Conservation (phyloP, 2,888 invertebrate species). For the Notocelia uddmanniana region DNA sequence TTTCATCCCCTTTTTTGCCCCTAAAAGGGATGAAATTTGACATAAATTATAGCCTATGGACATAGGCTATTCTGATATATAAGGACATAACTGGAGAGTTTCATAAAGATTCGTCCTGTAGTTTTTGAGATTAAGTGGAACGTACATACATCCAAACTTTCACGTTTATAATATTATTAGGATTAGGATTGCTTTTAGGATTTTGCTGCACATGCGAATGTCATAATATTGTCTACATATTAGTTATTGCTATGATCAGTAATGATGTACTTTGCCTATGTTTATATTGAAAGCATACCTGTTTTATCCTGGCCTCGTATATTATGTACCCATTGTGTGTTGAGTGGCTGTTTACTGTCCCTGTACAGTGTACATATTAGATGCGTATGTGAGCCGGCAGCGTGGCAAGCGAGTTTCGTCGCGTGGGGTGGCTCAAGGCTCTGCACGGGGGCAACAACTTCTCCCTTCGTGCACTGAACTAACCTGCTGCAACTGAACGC, state of each 20-base stretch:
- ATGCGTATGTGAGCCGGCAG: slow-evolving; percentile 40
- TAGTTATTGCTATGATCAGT: slow-evolving; percentile 17
- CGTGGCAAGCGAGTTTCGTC: slow-evolving; percentile 55
- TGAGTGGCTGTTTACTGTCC: slow-evolving; percentile 37
- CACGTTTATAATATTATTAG: too few relatives aligned
- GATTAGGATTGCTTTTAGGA: too few relatives aligned
- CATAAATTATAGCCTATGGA: too few relatives aligned
- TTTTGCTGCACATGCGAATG: slow-evolving; percentile 42
- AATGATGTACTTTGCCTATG: slow-evolving; percentile 11
- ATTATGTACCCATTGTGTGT: slow-evolving; percentile 21
- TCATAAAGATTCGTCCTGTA: too few relatives aligned
- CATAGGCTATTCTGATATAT: too few relatives aligned
- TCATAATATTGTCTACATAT: slow-evolving; percentile 11
- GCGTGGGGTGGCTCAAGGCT: slow-evolving; percentile 67
- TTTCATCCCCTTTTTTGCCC: too few relatives aligned
- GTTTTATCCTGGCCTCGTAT: slow-evolving; percentile 14
- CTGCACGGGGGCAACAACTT: slow-evolving; percentile 72
- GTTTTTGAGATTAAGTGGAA: too few relatives aligned
- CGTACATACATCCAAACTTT: too few relatives aligned
- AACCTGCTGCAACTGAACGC: slow-evolving; percentile 63
- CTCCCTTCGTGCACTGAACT: slow-evolving; percentile 74
- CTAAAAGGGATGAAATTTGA: too few relatives aligned
- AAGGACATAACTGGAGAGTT: too few relatives aligned
- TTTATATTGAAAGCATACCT: slow-evolving; percentile 23
- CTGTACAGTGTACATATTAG: slow-evolving; percentile 36